Evolutionary conservation across 2,113 vertebrate genomes (phyloP).

Genomic region (Lycaon pictus): DNA sequence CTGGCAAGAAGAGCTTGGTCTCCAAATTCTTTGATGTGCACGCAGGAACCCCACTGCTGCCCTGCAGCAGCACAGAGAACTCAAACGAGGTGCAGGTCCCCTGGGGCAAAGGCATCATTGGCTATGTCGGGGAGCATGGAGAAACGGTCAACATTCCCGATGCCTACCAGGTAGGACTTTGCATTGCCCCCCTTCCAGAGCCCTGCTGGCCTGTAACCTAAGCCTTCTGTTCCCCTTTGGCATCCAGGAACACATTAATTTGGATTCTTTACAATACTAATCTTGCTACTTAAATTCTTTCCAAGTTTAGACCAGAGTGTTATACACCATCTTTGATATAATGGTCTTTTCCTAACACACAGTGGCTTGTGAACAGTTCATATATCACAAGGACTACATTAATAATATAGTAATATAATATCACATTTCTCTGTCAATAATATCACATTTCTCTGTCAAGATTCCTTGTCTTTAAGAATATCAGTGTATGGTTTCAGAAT

Average conservation of each 20-base stretch:
- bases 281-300: conserved; percentile 45
- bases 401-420: too few relatives aligned
- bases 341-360: background rate
- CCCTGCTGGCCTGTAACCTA: background rate
- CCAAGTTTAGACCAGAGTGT: conserved; percentile 38
- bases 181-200: background rate
- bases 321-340: background rate
- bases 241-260: background rate
- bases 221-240: background rate
- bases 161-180: conserved; percentile 96
- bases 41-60: conserved; percentile 95
- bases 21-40: conserved; percentile 99
- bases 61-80: conserved; percentile 92
- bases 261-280: background rate
- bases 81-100: conserved; percentile 98
- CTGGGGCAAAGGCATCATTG: conserved; percentile 99
- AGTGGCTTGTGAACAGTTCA: conserved; percentile 54
- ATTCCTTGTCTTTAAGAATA: conserved; percentile 38
- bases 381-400: background rate
- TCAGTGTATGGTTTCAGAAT: conserved; percentile 43
- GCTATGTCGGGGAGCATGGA: conserved; percentile 98
- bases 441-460: background rate
- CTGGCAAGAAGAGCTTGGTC: conserved; percentile 96
- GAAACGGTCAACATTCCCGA: conserved; percentile 98
- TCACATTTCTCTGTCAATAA: background rate